phyloP scores from a whole-genome alignment of 2,888 invertebrate genomes.

The Candidula unifasciata region DNA sequence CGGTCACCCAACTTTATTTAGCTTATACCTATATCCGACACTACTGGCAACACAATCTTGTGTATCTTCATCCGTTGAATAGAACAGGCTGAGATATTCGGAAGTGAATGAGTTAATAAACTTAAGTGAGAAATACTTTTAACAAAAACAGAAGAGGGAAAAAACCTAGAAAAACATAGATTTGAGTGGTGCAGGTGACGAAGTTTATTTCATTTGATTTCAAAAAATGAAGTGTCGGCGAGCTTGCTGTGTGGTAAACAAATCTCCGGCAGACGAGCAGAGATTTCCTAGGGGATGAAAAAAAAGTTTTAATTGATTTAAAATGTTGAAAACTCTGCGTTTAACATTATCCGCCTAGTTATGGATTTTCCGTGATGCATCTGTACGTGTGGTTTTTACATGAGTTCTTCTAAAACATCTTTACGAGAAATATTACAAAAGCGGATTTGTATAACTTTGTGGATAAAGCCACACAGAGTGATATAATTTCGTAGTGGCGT shows the following conservation, averaged over 20 bases:
- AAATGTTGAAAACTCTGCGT: conserved; percentile 18
- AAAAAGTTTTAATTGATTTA: conserved; percentile 34
- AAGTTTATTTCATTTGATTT: conserved; percentile 41
- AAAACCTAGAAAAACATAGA: too few species aligned
- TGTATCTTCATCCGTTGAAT: too few species aligned
- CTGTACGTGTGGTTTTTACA: conserved; percentile 14
- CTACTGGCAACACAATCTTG: too few species aligned
- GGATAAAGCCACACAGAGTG: not conserved
- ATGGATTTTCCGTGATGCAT: not conserved
- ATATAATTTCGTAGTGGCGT: not conserved
- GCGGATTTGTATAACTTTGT: not conserved
- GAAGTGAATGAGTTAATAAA: too few species aligned
- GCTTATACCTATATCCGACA: too few species aligned
- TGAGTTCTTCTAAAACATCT: conserved; percentile 9
- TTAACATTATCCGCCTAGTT: not conserved
- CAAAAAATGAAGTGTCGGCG: not conserved
- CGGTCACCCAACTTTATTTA: too few species aligned
- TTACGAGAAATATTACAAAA: not conserved
- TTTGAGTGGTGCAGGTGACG: conserved; percentile 9
- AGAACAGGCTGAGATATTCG: too few species aligned
- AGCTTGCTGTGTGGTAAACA: not conserved
- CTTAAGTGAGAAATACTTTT: too few species aligned
- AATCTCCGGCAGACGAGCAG: not conserved
- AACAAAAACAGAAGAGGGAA: too few species aligned
- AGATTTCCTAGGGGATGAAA: not conserved